phyloP scores from a whole-genome alignment of 2,113 vertebrate species.

The Trematomus loennbergii region DNA sequence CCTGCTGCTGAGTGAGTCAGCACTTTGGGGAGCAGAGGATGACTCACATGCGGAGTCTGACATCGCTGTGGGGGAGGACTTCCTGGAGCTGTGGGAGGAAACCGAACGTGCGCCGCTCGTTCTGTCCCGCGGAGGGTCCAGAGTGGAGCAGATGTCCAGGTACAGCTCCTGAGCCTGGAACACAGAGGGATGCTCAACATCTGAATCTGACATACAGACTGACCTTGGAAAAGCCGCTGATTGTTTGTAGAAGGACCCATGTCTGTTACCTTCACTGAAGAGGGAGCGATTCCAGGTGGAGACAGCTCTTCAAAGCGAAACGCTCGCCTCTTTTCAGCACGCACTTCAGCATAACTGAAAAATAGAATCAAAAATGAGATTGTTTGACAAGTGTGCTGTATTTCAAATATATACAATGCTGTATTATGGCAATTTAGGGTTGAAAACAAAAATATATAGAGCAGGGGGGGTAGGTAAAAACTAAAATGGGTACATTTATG shows the following conservation, averaged over 20 bases:
- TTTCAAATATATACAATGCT: not conserved
- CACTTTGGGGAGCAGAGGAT: conserved; percentile 51
- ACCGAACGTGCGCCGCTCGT: conserved; percentile 80
- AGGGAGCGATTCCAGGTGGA: conserved; percentile 85
- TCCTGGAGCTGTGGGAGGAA: conserved; percentile 85
- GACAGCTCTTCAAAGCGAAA: conserved; percentile 89
- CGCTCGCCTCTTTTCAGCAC: conserved; percentile 89
- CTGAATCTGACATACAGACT: not conserved
- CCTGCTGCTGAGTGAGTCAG: conserved; percentile 47
- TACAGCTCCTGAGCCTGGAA: conserved; percentile 84
- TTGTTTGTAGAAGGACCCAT: not conserved
- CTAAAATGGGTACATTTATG: no score
- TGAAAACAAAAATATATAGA: no score
- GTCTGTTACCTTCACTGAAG: conserved; percentile 86
- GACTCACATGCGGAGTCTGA: conserved; percentile 88
- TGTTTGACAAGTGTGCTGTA: not conserved
- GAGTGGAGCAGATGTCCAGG: conserved; percentile 80
- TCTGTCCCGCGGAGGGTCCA: conserved; percentile 79
- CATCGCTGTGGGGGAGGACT: conserved; percentile 83
- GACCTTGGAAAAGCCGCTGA: not conserved
- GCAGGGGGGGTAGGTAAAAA: no score
- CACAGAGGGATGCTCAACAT: conserved; percentile 27
- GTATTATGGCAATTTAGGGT: no score
- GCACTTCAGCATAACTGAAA: conserved; percentile 89
- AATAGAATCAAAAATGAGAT: conserved; percentile 3